Conservation (phyloP, 2,888 invertebrate genomes). For the Tolmerus cingulatus region DNA sequence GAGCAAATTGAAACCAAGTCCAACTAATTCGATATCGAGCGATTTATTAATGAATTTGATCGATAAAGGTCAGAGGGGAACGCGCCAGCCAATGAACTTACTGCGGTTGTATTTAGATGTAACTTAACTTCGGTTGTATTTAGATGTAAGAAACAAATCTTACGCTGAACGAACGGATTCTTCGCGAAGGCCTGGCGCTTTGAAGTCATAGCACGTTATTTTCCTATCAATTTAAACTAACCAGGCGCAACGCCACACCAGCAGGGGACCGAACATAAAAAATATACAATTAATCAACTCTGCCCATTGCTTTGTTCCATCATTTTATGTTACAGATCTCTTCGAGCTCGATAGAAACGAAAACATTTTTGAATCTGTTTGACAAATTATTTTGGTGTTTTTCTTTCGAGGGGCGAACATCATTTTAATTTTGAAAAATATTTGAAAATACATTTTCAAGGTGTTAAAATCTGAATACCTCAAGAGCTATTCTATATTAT, state of each 20-base stretch:
- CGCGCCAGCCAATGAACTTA: constrained; percentile 20
- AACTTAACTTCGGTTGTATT: background rate
- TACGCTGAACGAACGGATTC: background rate
- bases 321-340: background rate
- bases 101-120: background rate
- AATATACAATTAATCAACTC: background rate
- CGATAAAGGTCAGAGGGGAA: constrained; percentile 7
- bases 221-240: background rate
- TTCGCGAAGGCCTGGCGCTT: background rate
- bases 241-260: background rate
- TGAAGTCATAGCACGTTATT: background rate
- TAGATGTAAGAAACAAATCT: background rate
- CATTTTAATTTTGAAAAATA: background rate
- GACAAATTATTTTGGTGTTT: background rate
- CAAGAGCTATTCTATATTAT: background rate
- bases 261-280: background rate
- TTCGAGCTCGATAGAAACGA: background rate
- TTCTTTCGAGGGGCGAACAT: background rate
- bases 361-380: background rate
- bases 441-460: background rate
- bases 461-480: background rate
- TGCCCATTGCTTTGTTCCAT: background rate
- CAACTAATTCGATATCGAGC: background rate
- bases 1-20: background rate
- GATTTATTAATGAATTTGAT: constrained; percentile 11